A percentile compares a stretch with the other conserved stretches of the same genome.
Conservation (phyloP, 2,888 invertebrate genomes). For the Alviniconcha strummeri region DNA sequence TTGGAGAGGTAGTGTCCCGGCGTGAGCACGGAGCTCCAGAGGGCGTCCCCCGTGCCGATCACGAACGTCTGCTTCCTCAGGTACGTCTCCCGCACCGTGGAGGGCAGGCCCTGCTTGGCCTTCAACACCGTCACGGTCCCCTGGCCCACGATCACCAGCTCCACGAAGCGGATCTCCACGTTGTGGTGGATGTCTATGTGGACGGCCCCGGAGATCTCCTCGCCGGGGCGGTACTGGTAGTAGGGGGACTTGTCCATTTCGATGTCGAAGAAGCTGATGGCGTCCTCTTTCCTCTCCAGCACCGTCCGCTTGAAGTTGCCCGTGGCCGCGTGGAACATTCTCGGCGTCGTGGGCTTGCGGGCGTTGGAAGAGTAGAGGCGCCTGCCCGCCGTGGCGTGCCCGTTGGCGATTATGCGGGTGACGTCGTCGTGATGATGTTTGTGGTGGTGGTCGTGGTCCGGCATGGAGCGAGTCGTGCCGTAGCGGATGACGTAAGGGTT, state of each 20-base stretch:
- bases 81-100: slow-evolving; percentile 56
- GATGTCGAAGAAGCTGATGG: slow-evolving; percentile 61
- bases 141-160: slow-evolving; percentile 62
- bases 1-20: slow-evolving; percentile 66
- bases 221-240: slow-evolving; percentile 61
- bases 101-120: slow-evolving; percentile 46
- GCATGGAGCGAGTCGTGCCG: slow-evolving; percentile 33
- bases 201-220: slow-evolving; percentile 60
- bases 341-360: background rate
- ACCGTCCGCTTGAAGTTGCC: slow-evolving; percentile 32
- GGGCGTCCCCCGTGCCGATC: slow-evolving; percentile 58
- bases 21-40: slow-evolving; percentile 57
- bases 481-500: slow-evolving; percentile 17
- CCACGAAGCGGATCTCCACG: slow-evolving; percentile 63
- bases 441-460: slow-evolving; percentile 1
- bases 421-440: background rate
- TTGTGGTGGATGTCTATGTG: slow-evolving; percentile 57
- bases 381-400: slow-evolving; percentile 5
- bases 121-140: slow-evolving; percentile 53
- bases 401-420: slow-evolving; percentile 6
- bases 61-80: slow-evolving; percentile 61
- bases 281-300: slow-evolving; percentile 48
- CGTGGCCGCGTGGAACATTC: background rate
- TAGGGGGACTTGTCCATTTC: slow-evolving; percentile 55
- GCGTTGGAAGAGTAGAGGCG: slow-evolving; percentile 13